phyloP scores from a whole-genome alignment of 2,113 vertebrate genomes.

The Platichthys flesus region DNA sequence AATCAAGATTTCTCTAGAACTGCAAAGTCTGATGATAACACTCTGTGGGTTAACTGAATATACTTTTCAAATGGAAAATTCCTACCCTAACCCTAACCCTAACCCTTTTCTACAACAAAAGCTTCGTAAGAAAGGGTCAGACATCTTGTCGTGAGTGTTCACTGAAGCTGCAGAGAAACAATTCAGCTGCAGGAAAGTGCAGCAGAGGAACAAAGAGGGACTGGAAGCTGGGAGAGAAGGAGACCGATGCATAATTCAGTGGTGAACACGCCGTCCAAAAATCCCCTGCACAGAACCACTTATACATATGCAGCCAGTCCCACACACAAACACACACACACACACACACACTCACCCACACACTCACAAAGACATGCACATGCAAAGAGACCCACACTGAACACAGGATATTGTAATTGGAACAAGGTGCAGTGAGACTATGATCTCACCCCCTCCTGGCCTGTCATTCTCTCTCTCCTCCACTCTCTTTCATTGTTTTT shows the following conservation, averaged over 20 bases:
- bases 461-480: slow-evolving; percentile 54
- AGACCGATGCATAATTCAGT: slow-evolving; percentile 54
- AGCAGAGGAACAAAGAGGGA: slow-evolving; percentile 40
- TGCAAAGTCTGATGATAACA: too few species aligned
- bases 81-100: too few species aligned
- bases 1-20: too few species aligned
- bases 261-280: slow-evolving; percentile 43
- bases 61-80: too few species aligned
- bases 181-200: slow-evolving; percentile 6
- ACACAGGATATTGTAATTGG: slow-evolving; percentile 81
- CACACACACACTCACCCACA: slow-evolving; percentile 45
- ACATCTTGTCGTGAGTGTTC: too few species aligned
- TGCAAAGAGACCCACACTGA: slow-evolving; percentile 51
- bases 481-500: slow-evolving; percentile 46
- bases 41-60: too few species aligned
- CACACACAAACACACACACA: slow-evolving; percentile 51
- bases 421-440: slow-evolving; percentile 81
- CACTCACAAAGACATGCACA: slow-evolving; percentile 43
- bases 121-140: too few species aligned
- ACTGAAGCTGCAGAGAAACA: neutral
- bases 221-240: slow-evolving; percentile 18
- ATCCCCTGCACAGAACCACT: slow-evolving; percentile 52
- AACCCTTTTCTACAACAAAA: neutral
- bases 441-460: slow-evolving; percentile 78
- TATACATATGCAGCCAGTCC: slow-evolving; percentile 56